Evolutionary conservation across 2,888 invertebrate genomes (phyloP).

Genomic region (Monopis laevigella): DNA sequence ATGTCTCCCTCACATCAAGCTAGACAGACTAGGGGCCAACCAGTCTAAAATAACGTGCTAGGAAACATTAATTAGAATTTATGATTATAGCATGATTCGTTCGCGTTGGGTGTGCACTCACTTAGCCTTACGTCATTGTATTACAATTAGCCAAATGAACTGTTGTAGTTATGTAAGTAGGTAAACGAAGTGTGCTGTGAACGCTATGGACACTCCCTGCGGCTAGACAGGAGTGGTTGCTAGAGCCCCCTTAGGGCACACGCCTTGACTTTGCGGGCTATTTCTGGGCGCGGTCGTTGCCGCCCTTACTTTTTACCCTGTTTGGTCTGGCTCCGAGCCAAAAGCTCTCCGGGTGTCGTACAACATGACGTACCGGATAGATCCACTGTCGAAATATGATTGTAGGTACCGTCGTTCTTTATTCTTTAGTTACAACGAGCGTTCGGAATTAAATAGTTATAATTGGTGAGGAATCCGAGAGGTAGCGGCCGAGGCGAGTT

Average conservation of each 20-base stretch:
- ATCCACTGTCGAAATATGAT: conserved; percentile 1
- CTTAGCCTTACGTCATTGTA: conserved; percentile 5
- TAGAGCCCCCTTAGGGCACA: conserved; percentile 24
- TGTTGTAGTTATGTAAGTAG: too few species aligned
- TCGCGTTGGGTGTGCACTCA: background rate
- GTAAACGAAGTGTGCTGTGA: background rate
- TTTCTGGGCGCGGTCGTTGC: conserved; percentile 57
- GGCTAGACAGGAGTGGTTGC: background rate
- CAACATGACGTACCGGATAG: background rate
- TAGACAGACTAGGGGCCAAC: too few species aligned
- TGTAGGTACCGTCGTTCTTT: too few species aligned
- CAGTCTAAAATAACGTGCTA: too few species aligned
- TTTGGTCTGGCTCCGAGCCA: conserved; percentile 58
- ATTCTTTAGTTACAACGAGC: too few species aligned
- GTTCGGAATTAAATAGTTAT: background rate
- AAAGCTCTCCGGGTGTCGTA: conserved; percentile 34
- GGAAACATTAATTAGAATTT: conserved; percentile 5
- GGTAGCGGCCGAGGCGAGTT: background rate
- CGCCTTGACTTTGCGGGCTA: conserved; percentile 65
- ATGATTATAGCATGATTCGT: conserved; percentile 3
- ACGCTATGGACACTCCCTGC: background rate
- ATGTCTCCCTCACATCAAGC: too few species aligned
- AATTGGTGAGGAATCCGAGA: conserved; percentile 2
- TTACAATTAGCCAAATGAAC: background rate
- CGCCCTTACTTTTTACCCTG: conserved; percentile 61